Percentiles rank a stretch among this genome's conserved stretches.
These are phyloP conservation scores for Brotula barbata DNA, from an alignment of 2,797 vertebrate species.

Conservation along the genomic window DNA sequence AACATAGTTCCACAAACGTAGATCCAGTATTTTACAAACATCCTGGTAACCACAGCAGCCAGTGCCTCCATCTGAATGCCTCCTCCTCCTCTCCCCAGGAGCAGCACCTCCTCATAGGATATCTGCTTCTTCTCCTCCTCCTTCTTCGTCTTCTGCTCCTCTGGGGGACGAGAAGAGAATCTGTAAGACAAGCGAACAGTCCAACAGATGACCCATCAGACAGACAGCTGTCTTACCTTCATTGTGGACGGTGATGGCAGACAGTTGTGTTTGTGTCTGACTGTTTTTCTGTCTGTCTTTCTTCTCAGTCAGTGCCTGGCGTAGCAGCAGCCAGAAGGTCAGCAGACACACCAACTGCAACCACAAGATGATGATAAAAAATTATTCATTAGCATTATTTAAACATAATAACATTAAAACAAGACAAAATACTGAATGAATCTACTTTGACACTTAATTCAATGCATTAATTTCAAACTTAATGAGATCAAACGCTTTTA, in stretches of 20 bases:
- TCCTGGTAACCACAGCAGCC: conserved; percentile 87
- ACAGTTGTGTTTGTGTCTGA: conserved; percentile 65
- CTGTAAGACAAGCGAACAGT: not conserved
- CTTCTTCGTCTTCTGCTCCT: conserved; percentile 30
- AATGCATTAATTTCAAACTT: not conserved
- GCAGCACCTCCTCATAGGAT: conserved; percentile 67
- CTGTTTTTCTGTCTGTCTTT: conserved; percentile 74
- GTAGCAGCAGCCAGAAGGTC: conserved; percentile 93
- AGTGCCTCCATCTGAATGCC: conserved; percentile 90
- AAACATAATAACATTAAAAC: not conserved
- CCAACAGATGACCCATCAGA: not conserved
- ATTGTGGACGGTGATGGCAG: conserved; percentile 82
- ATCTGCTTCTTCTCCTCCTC: conserved; percentile 56
- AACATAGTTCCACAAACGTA: conserved; percentile 97
- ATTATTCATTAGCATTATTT: not conserved
- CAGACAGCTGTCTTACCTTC: conserved; percentile 76
- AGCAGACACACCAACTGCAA: conserved; percentile 88
- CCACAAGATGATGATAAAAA: conserved; percentile 16
- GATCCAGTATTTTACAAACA: conserved; percentile 98
- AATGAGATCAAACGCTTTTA: not conserved
- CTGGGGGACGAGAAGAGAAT: conserved; percentile 12
- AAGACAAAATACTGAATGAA: not conserved
- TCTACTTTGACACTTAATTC: not conserved
- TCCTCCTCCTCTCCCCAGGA: conserved; percentile 56
- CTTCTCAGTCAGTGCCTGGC: conserved; percentile 90